Conservation (phyloP, 2,113 vertebrate species). For the Erythrocebus patas region DNA sequence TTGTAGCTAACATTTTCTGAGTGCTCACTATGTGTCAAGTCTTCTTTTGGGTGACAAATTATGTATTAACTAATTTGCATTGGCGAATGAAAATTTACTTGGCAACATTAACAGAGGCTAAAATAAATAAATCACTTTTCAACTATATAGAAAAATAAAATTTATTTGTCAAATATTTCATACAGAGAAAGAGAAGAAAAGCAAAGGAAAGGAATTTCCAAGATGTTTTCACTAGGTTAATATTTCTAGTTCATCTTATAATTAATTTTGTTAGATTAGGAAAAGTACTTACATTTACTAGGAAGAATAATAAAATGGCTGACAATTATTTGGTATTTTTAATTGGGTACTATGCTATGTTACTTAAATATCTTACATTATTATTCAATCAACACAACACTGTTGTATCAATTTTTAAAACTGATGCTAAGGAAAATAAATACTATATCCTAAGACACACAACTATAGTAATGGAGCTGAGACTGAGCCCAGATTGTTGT, state of each 20-base stretch:
- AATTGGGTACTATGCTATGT: neutral
- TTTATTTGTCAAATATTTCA: neutral
- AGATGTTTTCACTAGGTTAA: neutral
- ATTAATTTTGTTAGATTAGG: neutral
- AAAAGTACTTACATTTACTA: conserved; percentile 3
- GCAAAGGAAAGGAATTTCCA: neutral
- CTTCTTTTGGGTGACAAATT: neutral
- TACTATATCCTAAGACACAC: neutral
- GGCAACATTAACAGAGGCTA: neutral
- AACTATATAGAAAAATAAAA: conserved; percentile 1
- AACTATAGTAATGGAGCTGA: neutral
- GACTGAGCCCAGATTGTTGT: neutral
- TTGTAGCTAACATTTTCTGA: neutral
- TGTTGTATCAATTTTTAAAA: neutral
- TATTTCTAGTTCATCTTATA: neutral
- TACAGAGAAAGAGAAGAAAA: neutral
- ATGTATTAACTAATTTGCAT: neutral
- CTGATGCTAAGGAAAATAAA: neutral
- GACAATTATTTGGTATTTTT: neutral
- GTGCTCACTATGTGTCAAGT: neutral
- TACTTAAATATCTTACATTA: neutral
- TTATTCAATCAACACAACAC: neutral
- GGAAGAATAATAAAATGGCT: neutral
- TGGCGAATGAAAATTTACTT: neutral
- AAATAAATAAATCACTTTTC: conserved; percentile 9